Conservation (phyloP, 2,888 invertebrate species). For the Mechanitis messenoides region DNA sequence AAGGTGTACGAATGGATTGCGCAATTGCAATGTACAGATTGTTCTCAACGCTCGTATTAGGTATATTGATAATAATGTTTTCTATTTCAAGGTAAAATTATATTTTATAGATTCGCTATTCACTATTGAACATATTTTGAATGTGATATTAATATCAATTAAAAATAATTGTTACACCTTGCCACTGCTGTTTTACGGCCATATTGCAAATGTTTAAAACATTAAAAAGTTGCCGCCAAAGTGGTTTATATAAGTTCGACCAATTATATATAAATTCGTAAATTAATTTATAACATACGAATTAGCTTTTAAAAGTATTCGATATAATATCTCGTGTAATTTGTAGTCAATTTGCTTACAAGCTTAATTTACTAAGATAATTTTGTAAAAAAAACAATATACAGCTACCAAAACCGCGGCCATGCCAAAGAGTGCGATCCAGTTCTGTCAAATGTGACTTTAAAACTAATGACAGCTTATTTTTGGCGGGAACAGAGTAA, state of each 20-base stretch:
- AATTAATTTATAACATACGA: conserved; percentile 1
- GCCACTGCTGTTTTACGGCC: not conserved
- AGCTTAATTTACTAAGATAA: conserved; percentile 30
- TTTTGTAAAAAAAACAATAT: conserved; percentile 31
- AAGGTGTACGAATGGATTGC: conserved; percentile 1
- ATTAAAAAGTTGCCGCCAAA: not conserved
- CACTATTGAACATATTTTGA: too few species aligned
- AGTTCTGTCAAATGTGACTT: conserved; percentile 62
- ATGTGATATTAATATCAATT: not conserved
- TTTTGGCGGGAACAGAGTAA: conserved; percentile 57
- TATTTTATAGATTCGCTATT: too few species aligned
- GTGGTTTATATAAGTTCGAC: not conserved
- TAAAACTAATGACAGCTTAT: conserved; percentile 65
- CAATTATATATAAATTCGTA: not conserved
- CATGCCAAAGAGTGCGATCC: conserved; percentile 59
- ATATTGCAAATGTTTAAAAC: not conserved
- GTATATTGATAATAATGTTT: not conserved
- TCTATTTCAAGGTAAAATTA: not conserved
- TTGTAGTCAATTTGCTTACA: conserved; percentile 21
- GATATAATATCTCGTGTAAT: conserved; percentile 11
- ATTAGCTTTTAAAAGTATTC: conserved; percentile 3
- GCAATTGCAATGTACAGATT: not conserved
- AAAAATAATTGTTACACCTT: not conserved
- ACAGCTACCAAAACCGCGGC: conserved; percentile 21
- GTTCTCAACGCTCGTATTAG: not conserved